These are phyloP conservation scores for Galagoides demidoff DNA, from an alignment of 2,797 vertebrate genomes.

Conservation along the genomic window DNA sequence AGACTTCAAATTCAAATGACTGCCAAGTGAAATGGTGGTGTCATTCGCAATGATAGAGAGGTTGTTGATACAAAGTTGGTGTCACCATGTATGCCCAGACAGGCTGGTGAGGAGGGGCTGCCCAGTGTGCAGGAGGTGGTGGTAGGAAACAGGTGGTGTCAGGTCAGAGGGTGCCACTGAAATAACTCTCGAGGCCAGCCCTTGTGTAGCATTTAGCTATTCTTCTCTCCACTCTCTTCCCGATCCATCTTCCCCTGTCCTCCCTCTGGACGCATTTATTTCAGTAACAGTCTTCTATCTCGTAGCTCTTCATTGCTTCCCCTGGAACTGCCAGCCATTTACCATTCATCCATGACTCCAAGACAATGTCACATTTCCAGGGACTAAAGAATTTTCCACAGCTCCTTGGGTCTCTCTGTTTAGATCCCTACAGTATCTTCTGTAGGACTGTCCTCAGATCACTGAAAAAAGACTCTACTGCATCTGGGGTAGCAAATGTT, in stretches of 20 bases:
- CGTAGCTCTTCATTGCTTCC: background rate
- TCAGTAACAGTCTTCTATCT: background rate
- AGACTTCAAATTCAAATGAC: background rate
- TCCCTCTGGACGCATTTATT: background rate
- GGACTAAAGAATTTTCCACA: background rate
- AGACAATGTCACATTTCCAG: background rate
- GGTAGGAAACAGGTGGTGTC: fast-evolving
- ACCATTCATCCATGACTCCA: background rate
- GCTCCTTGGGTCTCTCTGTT: background rate
- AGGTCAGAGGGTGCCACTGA: background rate
- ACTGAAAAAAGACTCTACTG: background rate
- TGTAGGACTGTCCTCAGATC: background rate
- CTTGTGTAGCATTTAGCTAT: background rate
- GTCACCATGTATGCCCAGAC: background rate
- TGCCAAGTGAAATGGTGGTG: background rate
- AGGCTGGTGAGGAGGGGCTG: fast-evolving
- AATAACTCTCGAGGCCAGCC: background rate
- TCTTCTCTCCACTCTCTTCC: background rate
- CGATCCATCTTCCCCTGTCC: background rate
- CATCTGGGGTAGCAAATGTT: background rate
- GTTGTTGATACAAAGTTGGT: background rate
- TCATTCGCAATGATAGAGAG: fast-evolving
- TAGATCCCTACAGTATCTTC: background rate
- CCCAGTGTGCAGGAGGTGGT: fast-evolving
- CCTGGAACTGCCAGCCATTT: background rate